Conservation (phyloP, 2,113 vertebrate species). For the Scomber scombrus region DNA sequence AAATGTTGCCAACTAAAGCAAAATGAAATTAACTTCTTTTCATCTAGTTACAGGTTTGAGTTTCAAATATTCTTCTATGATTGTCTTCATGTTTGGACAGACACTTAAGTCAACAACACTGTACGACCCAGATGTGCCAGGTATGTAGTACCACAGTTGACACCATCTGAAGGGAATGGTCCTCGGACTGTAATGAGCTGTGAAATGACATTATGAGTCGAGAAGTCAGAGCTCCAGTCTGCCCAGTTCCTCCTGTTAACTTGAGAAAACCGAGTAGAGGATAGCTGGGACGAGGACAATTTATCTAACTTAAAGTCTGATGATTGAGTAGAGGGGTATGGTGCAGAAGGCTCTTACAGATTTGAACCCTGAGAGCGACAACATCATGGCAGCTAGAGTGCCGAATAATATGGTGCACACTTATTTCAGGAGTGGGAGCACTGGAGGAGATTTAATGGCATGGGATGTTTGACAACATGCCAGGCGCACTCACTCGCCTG, state of each 20-base stretch:
- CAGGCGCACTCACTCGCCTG: constrained; percentile 35
- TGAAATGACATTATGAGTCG: constrained; percentile 82
- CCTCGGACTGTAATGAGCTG: constrained; percentile 80
- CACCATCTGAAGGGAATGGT: constrained; percentile 68
- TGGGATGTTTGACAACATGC: constrained; percentile 73
- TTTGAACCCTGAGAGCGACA: constrained; percentile 53
- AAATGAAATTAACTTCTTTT: neutral
- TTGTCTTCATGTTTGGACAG: constrained; percentile 39
- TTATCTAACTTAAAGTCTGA: constrained; percentile 66
- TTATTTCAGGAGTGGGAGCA: constrained; percentile 70
- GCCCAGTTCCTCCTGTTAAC: constrained; percentile 67
- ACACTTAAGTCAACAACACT: constrained; percentile 7
- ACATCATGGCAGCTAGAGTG: constrained; percentile 61
- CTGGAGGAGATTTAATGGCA: constrained; percentile 65
- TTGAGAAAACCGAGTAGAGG: constrained; percentile 59
- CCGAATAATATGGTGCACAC: constrained; percentile 56
- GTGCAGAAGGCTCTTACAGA: constrained; percentile 51
- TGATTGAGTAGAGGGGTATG: constrained; percentile 49
- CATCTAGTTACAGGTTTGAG: neutral
- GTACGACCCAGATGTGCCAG: constrained; percentile 70
- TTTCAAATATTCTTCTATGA: neutral
- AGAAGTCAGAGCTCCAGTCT: constrained; percentile 54
- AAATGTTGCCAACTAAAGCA: constrained; percentile 10
- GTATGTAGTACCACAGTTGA: constrained; percentile 71
- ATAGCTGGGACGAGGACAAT: constrained; percentile 63